Evolutionary conservation across 2,888 invertebrate genomes (phyloP).

Genomic region (Tetranychus piercei): DNA sequence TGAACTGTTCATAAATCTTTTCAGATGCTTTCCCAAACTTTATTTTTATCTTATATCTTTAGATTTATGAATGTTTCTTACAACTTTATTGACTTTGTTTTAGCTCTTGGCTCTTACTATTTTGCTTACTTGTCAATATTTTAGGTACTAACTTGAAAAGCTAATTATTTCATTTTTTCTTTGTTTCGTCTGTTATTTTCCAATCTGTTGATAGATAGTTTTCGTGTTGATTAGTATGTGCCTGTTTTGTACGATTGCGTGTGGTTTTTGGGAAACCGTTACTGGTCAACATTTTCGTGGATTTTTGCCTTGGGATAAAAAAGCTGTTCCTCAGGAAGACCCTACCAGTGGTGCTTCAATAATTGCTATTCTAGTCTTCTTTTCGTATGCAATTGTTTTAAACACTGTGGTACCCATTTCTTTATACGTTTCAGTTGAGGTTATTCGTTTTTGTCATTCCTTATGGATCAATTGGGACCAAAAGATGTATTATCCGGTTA

Average conservation of each 20-base stretch:
- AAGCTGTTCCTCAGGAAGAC: slow-evolving; percentile 60
- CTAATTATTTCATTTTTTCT: background rate
- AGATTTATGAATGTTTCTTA: too few relatives aligned
- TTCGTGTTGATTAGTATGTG: slow-evolving; percentile 92
- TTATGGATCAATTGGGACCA: slow-evolving; percentile 98
- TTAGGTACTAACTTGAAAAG: background rate
- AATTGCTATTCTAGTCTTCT: slow-evolving; percentile 88
- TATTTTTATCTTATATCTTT: too few relatives aligned
- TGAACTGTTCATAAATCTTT: too few relatives aligned
- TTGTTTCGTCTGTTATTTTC: background rate
- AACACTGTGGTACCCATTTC: slow-evolving; percentile 99
- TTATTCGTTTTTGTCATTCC: slow-evolving; percentile 93
- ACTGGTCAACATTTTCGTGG: slow-evolving; percentile 68
- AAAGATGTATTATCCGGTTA: slow-evolving; percentile 83
- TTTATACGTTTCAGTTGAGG: slow-evolving; percentile 77
- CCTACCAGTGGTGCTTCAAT: slow-evolving; percentile 63
- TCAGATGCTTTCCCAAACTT: too few relatives aligned
- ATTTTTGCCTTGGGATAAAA: slow-evolving; percentile 80
- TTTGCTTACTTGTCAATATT: background rate
- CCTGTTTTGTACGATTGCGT: slow-evolving; percentile 89
- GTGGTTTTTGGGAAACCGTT: slow-evolving; percentile 91
- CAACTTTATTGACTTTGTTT: too few relatives aligned
- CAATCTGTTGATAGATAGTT: slow-evolving; percentile 59
- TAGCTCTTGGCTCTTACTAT: background rate
- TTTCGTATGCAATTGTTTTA: slow-evolving; percentile 96